Evolutionary conservation across 2,113 vertebrate species (phyloP), one percentile per base, ranked within the genome.

Genomic region (Trogon melanurus): DNA sequence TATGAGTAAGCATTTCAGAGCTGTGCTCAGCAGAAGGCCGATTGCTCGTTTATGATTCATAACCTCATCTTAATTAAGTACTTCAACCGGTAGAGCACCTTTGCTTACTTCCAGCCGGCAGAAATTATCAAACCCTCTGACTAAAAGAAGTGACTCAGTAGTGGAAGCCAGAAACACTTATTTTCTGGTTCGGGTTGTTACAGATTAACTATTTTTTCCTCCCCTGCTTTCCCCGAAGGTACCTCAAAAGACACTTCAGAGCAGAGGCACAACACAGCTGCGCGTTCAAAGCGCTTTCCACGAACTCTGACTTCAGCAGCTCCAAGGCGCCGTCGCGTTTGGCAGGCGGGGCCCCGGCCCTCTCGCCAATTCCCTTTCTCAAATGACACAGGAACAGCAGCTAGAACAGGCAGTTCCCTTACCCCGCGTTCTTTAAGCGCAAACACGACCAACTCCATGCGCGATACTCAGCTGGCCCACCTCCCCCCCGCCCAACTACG

Each of bases 21-120:
- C 13, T 71, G 91, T 57, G 82, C 90, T 86, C 90, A 92, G 83
- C 85, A 96, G 50, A 91, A 83, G 83, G 65, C 75, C 36, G 93
- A 85, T 91, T 91, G 82, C 79, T 84, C 88, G 89, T 84, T 92
- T 84, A 67, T 93, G 95, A 96, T 94, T 95, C 95, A 96, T 38
- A 65, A 76, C 69, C 58, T 81, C 83, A 32, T 10, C 38, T 71
- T 84, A 93, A 94, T 88, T 48, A 95, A 56, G 29, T 67, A 71
- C 83, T 86, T 90, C 69, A 88, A 95, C 85, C 26, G 3, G 93
- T 36, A 82, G 78, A 89, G 81, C 91, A 89, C 89, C 89, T 96
- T 41, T 85, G 60, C 85, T 71, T 44, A 5, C 72, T 74, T 61
- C 69, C 72, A 83, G 83, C 3, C 32, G 53, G 44, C 34, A 72